Evolutionary conservation across 2,888 invertebrate genomes (phyloP), one percentile per base, ranked within the genome.

Genomic region (Drosophila leonis): DNA sequence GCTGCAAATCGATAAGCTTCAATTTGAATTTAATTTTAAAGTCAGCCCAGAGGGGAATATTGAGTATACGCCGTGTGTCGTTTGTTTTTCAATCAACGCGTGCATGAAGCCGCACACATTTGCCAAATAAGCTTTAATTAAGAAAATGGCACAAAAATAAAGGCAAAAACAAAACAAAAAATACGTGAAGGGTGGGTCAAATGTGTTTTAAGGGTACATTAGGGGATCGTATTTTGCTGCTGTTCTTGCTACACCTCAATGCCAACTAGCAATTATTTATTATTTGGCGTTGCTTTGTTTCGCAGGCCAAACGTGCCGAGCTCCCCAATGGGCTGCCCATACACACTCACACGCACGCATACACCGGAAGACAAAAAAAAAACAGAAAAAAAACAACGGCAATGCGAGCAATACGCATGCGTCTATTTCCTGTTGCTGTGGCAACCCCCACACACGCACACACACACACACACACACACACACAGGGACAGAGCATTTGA

Each of bases 341-440:
- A n/a, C n/a, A n/a, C n/a, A n/a, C n/a, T n/a, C 52, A 59, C 74
- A 60, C 57, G 60, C 46, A 46, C 42, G 48, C 18, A 64, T 39
- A 62, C 55, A 46, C 49, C 56, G 37, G 56, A 48, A 54, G 52
- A 37, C 44, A 24, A 10, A 64, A 35, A 24, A 41, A 48, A 52
- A 24, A 33, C 52, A 24, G 55, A 61, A 60, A 70, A 75, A 60
- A 60, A 24, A 8, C 37, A 24, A 60, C 24, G 54, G 33, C 62
- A 63, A 57, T 54, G 59, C 39, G 41, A 54, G 74, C 72, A 72
- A 76, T 79, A 90, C 91, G 91, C 91, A 90, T 91, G 91, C 91
- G 91, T 90, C 84, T 83, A 88, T 89, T 82, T 91, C 80, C 80
- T 89, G 90, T 90, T 91, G 89, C 91, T 88, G 90, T 83, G 91